phyloP scores from a whole-genome alignment of 2,113 vertebrate genomes.

The Nicator chloris region DNA sequence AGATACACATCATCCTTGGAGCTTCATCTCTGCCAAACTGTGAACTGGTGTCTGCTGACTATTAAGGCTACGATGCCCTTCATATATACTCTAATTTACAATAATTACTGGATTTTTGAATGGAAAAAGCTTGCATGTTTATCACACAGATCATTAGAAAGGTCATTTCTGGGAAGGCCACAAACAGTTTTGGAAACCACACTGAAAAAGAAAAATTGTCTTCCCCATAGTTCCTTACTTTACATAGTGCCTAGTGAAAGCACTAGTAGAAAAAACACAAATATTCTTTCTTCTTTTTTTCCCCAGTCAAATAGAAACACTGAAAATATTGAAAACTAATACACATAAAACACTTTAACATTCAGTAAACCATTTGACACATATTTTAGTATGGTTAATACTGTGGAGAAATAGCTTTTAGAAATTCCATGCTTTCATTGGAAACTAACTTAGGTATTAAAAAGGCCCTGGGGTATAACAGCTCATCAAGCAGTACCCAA shows the following conservation, averaged over 20 bases:
- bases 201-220: not conserved
- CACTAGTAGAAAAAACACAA: not conserved
- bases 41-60: not conserved
- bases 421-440: not conserved
- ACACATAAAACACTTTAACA: not conserved
- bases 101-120: not conserved
- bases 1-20: not conserved
- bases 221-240: not conserved
- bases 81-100: not conserved
- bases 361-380: not conserved
- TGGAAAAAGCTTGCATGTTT: not conserved
- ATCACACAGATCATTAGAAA: not conserved
- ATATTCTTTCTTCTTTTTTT: accelerated
- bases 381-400: not conserved
- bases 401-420: not conserved
- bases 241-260: not conserved
- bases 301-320: not conserved
- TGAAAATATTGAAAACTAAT: not conserved
- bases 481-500: not conserved
- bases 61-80: not conserved
- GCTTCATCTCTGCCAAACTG: not conserved
- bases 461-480: not conserved
- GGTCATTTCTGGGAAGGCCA: not conserved
- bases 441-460: not conserved
- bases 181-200: not conserved